A percentile compares a stretch with the other conserved stretches of the same genome.
These are phyloP conservation scores for Phalacrocorax brasilianus DNA, from an alignment of 2,113 vertebrate species.

Conservation along the genomic window DNA sequence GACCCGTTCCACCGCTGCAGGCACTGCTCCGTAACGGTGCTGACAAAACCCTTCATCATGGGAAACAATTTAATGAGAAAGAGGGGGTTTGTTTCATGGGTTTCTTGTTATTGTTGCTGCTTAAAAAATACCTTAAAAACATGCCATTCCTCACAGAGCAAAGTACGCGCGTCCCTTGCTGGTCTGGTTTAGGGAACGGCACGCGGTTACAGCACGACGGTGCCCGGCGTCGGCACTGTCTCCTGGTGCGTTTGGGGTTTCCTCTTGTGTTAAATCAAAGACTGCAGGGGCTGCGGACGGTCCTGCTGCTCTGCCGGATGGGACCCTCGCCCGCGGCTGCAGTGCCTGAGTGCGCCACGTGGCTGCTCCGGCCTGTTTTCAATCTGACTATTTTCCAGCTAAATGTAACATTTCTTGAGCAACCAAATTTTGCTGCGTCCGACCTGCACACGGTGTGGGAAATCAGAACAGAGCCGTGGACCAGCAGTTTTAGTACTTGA, in stretches of 20 bases:
- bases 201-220: fast-evolving
- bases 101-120: neutral
- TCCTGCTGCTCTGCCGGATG: neutral
- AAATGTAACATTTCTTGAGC: neutral
- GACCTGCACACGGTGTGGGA: fast-evolving
- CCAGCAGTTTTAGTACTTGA: conserved; percentile 71
- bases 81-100: neutral
- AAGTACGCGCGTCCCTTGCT: fast-evolving
- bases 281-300: neutral
- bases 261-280: neutral
- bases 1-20: neutral
- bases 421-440: neutral
- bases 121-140: neutral
- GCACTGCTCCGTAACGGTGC: neutral
- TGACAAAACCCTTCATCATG: neutral
- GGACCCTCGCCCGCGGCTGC: neutral
- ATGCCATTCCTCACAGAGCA: neutral
- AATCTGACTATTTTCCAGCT: neutral
- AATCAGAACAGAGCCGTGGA: fast-evolving
- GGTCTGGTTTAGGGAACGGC: neutral
- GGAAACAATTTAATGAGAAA: neutral
- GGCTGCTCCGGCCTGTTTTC: neutral
- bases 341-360: neutral
- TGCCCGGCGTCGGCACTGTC: neutral
- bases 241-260: neutral